phyloP scores from a whole-genome alignment of 1,140 invertebrate genomes.

The Magallana ariakensis region DNA sequence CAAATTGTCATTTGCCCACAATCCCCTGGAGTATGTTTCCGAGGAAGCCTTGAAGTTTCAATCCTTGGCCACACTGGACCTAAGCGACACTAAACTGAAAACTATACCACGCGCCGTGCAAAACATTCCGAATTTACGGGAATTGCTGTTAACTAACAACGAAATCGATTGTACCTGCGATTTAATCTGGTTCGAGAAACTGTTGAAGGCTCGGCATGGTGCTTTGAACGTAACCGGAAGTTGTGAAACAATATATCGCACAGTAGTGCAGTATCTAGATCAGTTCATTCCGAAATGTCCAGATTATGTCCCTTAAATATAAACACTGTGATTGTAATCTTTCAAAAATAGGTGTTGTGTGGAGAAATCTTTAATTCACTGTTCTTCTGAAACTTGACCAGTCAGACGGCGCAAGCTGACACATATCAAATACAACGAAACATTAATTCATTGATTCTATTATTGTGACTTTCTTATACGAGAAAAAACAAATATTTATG shows the following conservation, averaged over 20 bases:
- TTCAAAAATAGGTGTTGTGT: too few relatives aligned
- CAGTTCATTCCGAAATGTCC: conserved; percentile 39
- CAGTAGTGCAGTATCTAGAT: conserved; percentile 16
- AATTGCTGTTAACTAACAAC: background rate
- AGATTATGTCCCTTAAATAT: background rate
- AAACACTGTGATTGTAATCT: background rate
- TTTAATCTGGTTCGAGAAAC: conserved; percentile 42
- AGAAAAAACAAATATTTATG: too few relatives aligned
- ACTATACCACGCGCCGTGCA: conserved; percentile 40
- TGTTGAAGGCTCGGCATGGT: background rate
- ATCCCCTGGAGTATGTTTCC: conserved; percentile 49
- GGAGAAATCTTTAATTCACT: too few relatives aligned
- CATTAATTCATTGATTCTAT: too few relatives aligned
- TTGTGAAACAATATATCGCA: conserved; percentile 48
- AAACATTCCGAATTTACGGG: background rate
- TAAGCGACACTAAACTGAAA: conserved; percentile 31
- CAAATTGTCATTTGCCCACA: conserved; percentile 29
- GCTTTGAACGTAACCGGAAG: background rate
- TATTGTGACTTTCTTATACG: too few relatives aligned
- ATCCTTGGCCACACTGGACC: conserved; percentile 14
- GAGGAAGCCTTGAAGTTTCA: conserved; percentile 33
- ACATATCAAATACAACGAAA: too few relatives aligned
- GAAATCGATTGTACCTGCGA: conserved; percentile 52
- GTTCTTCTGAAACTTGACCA: too few relatives aligned
- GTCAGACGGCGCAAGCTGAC: too few relatives aligned